Evolutionary conservation across 2,797 vertebrate genomes (phyloP), one percentile per base, ranked within the genome.

Genomic region (Kryptolebias ocellatus): DNA sequence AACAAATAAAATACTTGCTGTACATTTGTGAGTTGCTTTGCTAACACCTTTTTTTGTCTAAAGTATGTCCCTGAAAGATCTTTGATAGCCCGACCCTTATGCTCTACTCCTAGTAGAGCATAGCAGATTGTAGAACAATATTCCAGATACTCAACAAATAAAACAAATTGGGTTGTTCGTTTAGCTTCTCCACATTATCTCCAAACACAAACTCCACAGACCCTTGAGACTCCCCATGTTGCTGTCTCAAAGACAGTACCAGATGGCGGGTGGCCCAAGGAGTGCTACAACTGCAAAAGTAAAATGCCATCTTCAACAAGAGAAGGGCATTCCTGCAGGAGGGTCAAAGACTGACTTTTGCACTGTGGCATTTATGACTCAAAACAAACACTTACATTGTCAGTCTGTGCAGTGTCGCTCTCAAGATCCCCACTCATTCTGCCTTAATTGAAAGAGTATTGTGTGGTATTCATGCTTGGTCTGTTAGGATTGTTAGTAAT

Each of bases 361-460:
- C 65, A 73, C 75, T 5, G 6, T 87, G 89, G 79, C 87, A 91
- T 91, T 90, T 87, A 37, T 34, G 73, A 69, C 80, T 88, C 72
- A 71, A 89, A 87, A 90, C 83, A 84, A 88, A 70, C 79, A 34
- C 78, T 83, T 53, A 1, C 28, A 31, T 51, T 66, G 72, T 59
- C 81, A 75, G 67, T 78, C 83, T 81, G 81, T 61, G 66, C n/a
- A 0, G 67, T 56, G 75, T 64, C 75, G 72, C 79, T 79, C 79
- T 54, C 16, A 49, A 76, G 77, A 86, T 70, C 46, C 53, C 20
- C 46, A 5, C 68, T 53, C 68, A 57, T 78, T 87, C 60, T 64
- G 60, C 76, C 72, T 83, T 89, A 91, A 93, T 90, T 90, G 83
- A 92, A 91, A 83, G 78, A 86, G 87, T 85, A 91, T 78, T 84